Base-by-base conservation (phyloP, 2,797 vertebrate genomes). In the Pelodytes ibericus region DNA sequence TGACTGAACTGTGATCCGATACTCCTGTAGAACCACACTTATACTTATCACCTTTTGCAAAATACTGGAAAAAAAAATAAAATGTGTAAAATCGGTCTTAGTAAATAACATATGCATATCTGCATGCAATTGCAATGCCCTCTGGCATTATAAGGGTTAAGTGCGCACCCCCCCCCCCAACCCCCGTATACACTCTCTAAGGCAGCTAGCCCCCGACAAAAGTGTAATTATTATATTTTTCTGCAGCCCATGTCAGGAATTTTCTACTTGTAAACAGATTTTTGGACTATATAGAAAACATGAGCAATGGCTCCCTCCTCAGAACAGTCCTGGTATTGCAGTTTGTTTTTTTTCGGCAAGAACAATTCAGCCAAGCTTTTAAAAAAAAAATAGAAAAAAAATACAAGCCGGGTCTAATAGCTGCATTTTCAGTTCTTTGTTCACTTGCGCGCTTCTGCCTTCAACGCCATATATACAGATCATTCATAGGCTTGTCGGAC, bases 311-410 rank as follows among this genome's bases (percentile, higher is more conserved):
- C 72, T 16, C 75, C 75, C 57, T 39, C 70, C 72, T 16, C 57
- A 44, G 71, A 44, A 20, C 63, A 31, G 15, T 56, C 20, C 7
- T 3, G 25, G 18, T 2, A 79, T 26, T 73, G 71, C 76, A 79
- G 8, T 44, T 73, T 79, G 76, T 79, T 79, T 79, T 79, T 79
- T 79, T 79, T 79, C 64, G 73, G 25, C 27, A 56, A 63, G 65
- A 68, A 71, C 67, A 63, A 47, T 57, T 29, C 29, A 53, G 63
- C 24, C 41, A 15, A 11, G 75, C 51, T 44, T 25, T 47, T 27
- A 24, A 29, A 30, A 33, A 27, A 47, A 24, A 22, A 53, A 53
- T 22, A 53, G 24, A 20, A 53, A 53, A 53, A 53, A 53, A 22
- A 30, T 39, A 29, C 27, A n/a, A n/a, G 11, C 31, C 51, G 26